A percentile compares a stretch with the other conserved stretches of the same genome.
These are phyloP conservation scores for Polia nebulosa DNA, from an alignment of 2,888 invertebrate genomes.

Conservation along the genomic window DNA sequence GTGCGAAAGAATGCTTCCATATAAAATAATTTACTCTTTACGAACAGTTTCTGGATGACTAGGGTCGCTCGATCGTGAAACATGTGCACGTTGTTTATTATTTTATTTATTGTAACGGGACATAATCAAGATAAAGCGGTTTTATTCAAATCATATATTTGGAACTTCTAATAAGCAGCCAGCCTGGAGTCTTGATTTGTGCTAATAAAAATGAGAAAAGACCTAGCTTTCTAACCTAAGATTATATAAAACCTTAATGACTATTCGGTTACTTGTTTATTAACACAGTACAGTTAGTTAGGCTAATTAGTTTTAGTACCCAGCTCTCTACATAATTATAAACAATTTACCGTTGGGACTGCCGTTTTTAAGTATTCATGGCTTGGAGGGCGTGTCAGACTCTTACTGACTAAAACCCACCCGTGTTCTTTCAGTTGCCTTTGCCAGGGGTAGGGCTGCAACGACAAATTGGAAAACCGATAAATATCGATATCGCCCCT, in stretches of 20 bases:
- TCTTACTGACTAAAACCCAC: no score
- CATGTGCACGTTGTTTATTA: conserved; percentile 55
- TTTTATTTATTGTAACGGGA: conserved; percentile 53
- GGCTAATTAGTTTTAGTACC: conserved; percentile 28
- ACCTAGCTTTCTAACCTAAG: not conserved
- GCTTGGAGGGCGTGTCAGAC: no score
- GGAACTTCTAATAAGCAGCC: not conserved
- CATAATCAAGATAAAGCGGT: conserved; percentile 4
- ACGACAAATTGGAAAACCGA: no score
- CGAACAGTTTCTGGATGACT: conserved; percentile 56
- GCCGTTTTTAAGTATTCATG: conserved; percentile 26
- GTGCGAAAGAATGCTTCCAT: conserved; percentile 9
- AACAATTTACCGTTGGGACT: conserved; percentile 7
- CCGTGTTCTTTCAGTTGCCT: no score
- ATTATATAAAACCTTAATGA: conserved; percentile 21
- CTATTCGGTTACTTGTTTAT: not conserved
- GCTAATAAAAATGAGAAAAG: not conserved
- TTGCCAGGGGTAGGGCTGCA: no score
- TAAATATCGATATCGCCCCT: no score
- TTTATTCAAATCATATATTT: not conserved
- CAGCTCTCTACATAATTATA: conserved; percentile 24
- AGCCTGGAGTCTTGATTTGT: not conserved
- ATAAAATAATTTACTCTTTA: conserved; percentile 43
- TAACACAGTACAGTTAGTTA: conserved; percentile 13
- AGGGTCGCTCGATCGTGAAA: conserved; percentile 46